Conservation (phyloP, 2,113 vertebrate species). For the Peromyscus maniculatus region DNA sequence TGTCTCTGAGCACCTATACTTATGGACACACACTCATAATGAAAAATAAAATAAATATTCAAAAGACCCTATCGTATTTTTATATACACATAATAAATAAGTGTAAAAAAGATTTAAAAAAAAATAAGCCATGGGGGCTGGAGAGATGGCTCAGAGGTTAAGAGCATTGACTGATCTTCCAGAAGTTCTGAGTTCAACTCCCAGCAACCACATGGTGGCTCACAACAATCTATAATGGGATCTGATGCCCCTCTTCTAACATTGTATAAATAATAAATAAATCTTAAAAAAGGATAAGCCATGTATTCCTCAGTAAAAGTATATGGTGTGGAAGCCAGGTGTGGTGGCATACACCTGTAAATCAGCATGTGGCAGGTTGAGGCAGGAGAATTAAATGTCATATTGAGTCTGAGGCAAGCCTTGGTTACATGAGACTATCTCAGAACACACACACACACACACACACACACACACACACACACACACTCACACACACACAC, state of each 20-base stretch:
- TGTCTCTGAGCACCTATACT: background rate
- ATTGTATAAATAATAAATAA: no score
- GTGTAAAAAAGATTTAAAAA: background rate
- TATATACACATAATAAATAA: background rate
- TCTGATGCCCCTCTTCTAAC: no score
- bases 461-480: background rate
- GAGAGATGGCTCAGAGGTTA: no score
- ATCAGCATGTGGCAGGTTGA: background rate
- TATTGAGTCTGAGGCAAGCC: background rate
- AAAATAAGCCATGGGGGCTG: background rate
- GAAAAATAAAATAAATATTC: background rate
- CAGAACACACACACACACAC: background rate
- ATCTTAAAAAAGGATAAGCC: background rate
- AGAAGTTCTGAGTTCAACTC: no score
- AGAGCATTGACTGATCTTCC: no score
- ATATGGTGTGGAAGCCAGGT: background rate
- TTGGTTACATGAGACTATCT: background rate
- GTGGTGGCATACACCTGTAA: background rate
- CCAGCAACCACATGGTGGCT: no score
- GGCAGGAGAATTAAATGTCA: background rate
- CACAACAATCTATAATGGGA: no score
- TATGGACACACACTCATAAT: no score
- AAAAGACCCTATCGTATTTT: background rate
- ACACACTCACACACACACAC: background rate
- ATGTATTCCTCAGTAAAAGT: background rate